Base-by-base conservation (phyloP, 2,888 invertebrate genomes). In the Miltochrista miniata region DNA sequence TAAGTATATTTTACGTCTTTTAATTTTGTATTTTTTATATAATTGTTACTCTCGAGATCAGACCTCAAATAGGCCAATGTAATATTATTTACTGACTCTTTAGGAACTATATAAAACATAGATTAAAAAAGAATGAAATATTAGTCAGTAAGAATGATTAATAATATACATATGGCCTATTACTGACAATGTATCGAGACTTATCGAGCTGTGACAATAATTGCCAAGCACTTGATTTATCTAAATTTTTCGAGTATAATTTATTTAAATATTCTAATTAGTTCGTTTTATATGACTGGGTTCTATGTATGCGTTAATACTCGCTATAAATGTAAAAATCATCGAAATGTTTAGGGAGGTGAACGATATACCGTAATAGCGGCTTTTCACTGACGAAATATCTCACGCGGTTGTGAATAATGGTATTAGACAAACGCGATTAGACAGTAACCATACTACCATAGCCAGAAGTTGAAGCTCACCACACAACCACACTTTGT, bases 1-100 rank as follows among this genome's bases (percentile, higher is more conserved):
- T 74, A 76, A 59, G 55, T 18, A 48, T 18, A 57, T 63, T 63
- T 70, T 74, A 84, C 76, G 78, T 80, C 73, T 82, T 81, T 74
- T 53, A 74, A 70, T 72, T 74, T 70, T 51, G 56, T 57, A 59
- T 56, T 42, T 48, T 47, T 37, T 42, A 15, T 37, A 38, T 24
- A 24, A 24, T 4, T 24, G 8, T 24, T 43, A 34, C 9, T 44
- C 44, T 44, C 13, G 13, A 44, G 18, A 44, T 24, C 44, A 35
- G 35, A 35, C 9, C 10, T n/a, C n/a, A 34, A 35, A 29, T 7
- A 34, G 10, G 24, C 24, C 18, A 12, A 43, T 35, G 18, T 18
- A n/a, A 5, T 7, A 11, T 35, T 35, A n/a, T 13, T 14, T 7
- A 34, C 11, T 13, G 7, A 13, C 15, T 13, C 5, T 24, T 24